Percentiles rank a stretch among this genome's conserved stretches.
phyloP scores from a whole-genome alignment of 2,888 invertebrate species.

The Synanthedon myopaeformis region DNA sequence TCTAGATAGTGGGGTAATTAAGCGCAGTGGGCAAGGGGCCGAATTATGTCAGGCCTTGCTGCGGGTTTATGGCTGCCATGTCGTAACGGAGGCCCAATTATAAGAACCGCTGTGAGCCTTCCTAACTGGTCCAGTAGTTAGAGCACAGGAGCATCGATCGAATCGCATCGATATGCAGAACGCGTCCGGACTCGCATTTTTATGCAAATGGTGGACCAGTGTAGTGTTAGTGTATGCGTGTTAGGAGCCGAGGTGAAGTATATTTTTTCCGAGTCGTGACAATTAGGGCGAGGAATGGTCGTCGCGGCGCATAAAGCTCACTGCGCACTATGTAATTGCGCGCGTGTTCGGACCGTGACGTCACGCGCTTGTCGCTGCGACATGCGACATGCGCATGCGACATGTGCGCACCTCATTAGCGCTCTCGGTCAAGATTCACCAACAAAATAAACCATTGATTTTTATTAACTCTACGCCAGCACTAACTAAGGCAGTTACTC shows the following conservation, averaged over 20 bases:
- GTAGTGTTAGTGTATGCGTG: not conserved
- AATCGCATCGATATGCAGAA: not conserved
- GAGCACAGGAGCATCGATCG: slow-evolving; percentile 5
- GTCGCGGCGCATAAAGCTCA: not conserved
- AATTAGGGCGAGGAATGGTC: slow-evolving; percentile 1
- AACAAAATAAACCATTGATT: too few relatives aligned
- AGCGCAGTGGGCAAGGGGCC: not conserved
- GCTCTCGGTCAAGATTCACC: not conserved
- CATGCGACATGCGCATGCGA: not conserved
- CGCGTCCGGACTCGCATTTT: not conserved
- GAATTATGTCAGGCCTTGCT: not conserved
- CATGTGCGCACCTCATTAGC: not conserved
- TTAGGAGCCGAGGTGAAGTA: not conserved
- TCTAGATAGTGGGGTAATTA: not conserved
- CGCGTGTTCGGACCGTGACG: slow-evolving; percentile 5
- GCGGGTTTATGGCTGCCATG: slow-evolving; percentile 9
- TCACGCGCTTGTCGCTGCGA: not conserved
- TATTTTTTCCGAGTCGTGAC: slow-evolving; percentile 2
- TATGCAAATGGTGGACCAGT: not conserved
- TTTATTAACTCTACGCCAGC: too few relatives aligned
- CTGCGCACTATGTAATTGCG: slow-evolving; percentile 4
- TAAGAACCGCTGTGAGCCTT: slow-evolving; percentile 33
- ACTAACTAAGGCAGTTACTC: too few relatives aligned
- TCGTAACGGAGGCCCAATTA: slow-evolving; percentile 34
- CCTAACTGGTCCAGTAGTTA: slow-evolving; percentile 21